phyloP scores from a whole-genome alignment of 2,113 vertebrate species.

The Elgaria multicarinata region DNA sequence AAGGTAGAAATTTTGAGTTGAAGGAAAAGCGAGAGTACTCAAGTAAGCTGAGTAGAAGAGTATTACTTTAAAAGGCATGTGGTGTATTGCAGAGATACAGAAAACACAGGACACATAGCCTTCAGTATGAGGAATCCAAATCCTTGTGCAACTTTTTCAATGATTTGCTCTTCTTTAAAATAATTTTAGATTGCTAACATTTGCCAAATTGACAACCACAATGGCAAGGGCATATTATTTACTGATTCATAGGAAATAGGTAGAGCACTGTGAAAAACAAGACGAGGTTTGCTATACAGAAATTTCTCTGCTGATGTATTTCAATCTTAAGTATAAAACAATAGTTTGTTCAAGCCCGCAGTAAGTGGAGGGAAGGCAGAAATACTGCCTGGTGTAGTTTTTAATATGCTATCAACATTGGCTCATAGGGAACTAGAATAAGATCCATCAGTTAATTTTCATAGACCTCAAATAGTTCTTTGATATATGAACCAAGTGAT shows the following conservation, averaged over 20 bases:
- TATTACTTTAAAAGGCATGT: neutral
- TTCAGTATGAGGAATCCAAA: slow-evolving; percentile 37
- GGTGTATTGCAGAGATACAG: slow-evolving; percentile 37
- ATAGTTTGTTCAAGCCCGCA: slow-evolving; percentile 51
- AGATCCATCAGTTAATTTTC: slow-evolving; percentile 14
- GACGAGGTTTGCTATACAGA: slow-evolving; percentile 5
- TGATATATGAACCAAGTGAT: slow-evolving; percentile 38
- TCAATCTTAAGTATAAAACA: slow-evolving; percentile 29
- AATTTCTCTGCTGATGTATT: slow-evolving; percentile 14
- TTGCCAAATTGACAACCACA: slow-evolving; percentile 33
- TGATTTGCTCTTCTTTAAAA: neutral
- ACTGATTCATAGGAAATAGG: slow-evolving; percentile 34
- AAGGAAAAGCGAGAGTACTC: slow-evolving; percentile 4
- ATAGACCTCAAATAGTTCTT: slow-evolving; percentile 38
- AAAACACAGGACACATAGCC: slow-evolving; percentile 39
- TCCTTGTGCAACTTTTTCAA: slow-evolving; percentile 35
- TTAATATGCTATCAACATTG: slow-evolving; percentile 12
- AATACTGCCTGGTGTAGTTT: slow-evolving; percentile 45
- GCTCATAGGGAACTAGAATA: slow-evolving; percentile 24
- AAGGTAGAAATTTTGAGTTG: slow-evolving; percentile 37
- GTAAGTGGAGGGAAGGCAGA: slow-evolving; percentile 13
- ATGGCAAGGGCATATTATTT: neutral
- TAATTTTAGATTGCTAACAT: slow-evolving; percentile 23
- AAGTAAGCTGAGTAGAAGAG: slow-evolving; percentile 36
- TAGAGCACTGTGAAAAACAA: slow-evolving; percentile 19